These are phyloP conservation scores for Gobiocypris rarus DNA, from an alignment of 2,113 vertebrate species.

Conservation along the genomic window DNA sequence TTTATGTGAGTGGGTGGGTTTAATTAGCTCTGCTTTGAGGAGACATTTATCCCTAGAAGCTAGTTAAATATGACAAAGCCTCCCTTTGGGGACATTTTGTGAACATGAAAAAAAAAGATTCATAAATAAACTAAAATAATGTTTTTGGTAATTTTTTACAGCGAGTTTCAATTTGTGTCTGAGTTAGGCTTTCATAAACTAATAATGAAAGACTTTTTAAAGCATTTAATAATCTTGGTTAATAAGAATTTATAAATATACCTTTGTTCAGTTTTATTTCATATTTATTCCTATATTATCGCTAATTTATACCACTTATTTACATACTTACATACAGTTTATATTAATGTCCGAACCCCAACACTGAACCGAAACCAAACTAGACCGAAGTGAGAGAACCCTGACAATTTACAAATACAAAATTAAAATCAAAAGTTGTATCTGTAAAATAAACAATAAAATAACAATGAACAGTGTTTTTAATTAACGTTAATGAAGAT, in stretches of 20 bases:
- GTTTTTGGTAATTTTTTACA: background rate
- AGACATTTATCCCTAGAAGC: background rate
- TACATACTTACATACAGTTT: background rate
- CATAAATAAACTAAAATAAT: background rate
- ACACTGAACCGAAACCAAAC: too few species aligned
- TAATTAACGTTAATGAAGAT: background rate
- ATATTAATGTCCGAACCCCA: too few species aligned
- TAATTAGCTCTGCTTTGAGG: slow-evolving; percentile 17
- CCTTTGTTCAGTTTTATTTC: too few species aligned
- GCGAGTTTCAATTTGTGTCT: background rate
- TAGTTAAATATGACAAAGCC: background rate
- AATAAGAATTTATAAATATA: too few species aligned
- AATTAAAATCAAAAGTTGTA: background rate
- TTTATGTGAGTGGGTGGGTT: slow-evolving; percentile 1
- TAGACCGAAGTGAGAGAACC: too few species aligned
- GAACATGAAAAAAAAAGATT: background rate
- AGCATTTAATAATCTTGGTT: too few species aligned
- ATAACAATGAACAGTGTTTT: background rate
- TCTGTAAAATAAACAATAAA: background rate
- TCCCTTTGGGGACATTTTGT: background rate
- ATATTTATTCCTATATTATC: too few species aligned
- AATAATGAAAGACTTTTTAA: too few species aligned
- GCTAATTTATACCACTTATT: too few species aligned
- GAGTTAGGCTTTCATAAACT: too few species aligned
- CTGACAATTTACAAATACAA: too few species aligned